Percentiles rank a stretch among this genome's conserved stretches.
Conservation (phyloP, 2,888 invertebrate genomes). For the Cybosia mesomella region DNA sequence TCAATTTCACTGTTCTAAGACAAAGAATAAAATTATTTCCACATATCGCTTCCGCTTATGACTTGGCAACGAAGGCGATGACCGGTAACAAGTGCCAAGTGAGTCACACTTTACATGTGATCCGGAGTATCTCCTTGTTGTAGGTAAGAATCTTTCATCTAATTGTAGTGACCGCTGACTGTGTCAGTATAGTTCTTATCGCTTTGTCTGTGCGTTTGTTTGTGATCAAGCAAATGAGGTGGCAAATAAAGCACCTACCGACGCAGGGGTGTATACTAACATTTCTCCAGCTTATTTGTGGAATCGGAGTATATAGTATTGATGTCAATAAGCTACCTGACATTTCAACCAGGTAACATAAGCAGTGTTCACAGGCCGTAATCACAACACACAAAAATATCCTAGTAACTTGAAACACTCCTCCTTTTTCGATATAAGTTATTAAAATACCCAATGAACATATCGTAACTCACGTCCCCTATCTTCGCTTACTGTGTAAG, state of each 20-base stretch:
- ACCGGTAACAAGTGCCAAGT: conserved; percentile 57
- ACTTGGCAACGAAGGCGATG: conserved; percentile 32
- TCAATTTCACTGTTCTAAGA: no score
- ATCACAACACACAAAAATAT: no score
- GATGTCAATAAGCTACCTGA: no score
- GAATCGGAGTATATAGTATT: no score
- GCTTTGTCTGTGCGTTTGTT: neutral
- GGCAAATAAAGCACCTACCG: neutral
- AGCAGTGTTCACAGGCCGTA: no score
- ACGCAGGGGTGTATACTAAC: no score
- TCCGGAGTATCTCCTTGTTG: conserved; percentile 49
- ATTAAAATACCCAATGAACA: neutral
- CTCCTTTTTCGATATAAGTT: neutral
- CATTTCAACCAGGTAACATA: no score
- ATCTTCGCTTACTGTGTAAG: conserved; percentile 19
- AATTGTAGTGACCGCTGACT: conserved; percentile 22
- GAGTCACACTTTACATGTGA: conserved; percentile 47
- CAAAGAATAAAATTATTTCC: neutral
- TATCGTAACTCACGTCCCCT: neutral
- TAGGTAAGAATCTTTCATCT: conserved; percentile 36
- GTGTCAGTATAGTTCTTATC: neutral
- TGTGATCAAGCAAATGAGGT: neutral
- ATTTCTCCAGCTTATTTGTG: no score
- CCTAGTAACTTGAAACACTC: no score
- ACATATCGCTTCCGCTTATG: conserved; percentile 22